phyloP scores from a whole-genome alignment of 2,797 vertebrate genomes.

The Danio choprae region DNA sequence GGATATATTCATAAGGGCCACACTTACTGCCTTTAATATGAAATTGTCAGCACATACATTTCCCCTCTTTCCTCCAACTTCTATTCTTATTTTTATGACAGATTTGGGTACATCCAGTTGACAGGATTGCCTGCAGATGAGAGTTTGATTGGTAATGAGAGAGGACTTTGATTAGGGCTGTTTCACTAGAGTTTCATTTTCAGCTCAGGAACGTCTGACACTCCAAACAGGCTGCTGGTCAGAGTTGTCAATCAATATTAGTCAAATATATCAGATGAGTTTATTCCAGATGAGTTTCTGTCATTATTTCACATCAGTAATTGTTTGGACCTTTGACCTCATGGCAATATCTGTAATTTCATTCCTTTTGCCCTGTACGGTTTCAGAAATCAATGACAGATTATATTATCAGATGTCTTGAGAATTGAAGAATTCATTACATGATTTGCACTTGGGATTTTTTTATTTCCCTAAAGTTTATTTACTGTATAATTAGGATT shows the following conservation, averaged over 20 bases:
- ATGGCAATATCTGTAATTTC: slow-evolving; percentile 31
- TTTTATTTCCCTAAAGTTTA: neutral
- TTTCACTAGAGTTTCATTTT: slow-evolving; percentile 27
- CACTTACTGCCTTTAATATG: slow-evolving; percentile 9
- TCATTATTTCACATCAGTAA: slow-evolving; percentile 33
- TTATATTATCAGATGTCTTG: slow-evolving; percentile 1
- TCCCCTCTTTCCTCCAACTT: neutral
- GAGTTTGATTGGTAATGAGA: slow-evolving; percentile 46
- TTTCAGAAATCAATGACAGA: slow-evolving; percentile 27
- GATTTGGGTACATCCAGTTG: slow-evolving; percentile 34
- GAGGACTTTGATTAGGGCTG: slow-evolving; percentile 49
- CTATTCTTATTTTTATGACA: slow-evolving; percentile 46
- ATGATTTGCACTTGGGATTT: neutral
- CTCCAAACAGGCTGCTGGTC: slow-evolving; percentile 48
- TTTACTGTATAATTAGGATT: neutral
- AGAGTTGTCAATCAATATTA: slow-evolving; percentile 51
- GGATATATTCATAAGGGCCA: slow-evolving; percentile 3
- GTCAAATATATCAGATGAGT: slow-evolving; percentile 60
- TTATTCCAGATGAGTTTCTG: slow-evolving; percentile 59
- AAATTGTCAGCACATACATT: slow-evolving; percentile 23
- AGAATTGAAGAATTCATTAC: neutral
- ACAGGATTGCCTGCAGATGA: slow-evolving; percentile 40
- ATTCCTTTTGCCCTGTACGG: neutral
- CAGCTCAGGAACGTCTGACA: slow-evolving; percentile 33
- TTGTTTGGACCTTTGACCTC: slow-evolving; percentile 42